Evolutionary conservation across 2,113 vertebrate genomes (phyloP), one percentile per base, ranked within the genome.

Genomic region (Psophia crepitans): DNA sequence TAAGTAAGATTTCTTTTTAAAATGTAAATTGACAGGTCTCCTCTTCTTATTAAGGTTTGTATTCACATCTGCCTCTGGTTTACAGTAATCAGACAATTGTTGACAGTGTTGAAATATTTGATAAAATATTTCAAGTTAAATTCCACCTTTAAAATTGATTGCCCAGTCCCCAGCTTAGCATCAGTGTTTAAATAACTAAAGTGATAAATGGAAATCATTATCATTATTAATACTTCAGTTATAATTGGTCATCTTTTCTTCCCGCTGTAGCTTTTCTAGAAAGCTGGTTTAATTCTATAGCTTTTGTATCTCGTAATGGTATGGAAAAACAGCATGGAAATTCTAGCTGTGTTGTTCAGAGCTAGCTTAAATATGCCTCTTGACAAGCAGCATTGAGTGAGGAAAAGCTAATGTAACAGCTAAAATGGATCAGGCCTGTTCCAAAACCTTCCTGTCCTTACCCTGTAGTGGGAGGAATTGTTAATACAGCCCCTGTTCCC

Each of bases 51-150:
- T n/a, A n/a, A n/a, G n/a, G n/a, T n/a, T n/a, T 86, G 2, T 73
- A 19, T 61, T 82, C 23, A 58, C 14, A 58, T 71, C 71, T 70
- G 4, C 24, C 8, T 19, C 27, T 41, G 46, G 26, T 58, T 85
- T 54, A 58, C 0, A 0, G 49, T 76, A 56, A 35, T 9, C 4
- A 11, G 37, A 8, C 9, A n/a, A 14, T 1, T 73, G 9, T 33
- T n/a, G 49, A 54, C 13, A 37, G 13, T 57, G 30, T 32, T 57
- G 41, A 89, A 53, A 35, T 61, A 28, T 75, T 84, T 66, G 32
- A 63, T 66, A 21, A 65, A 60, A 33, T 51, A 69, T 30, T 80
- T 80, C 26, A 68, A 39, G 3, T 78, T 53, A n/a, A 41, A 44
- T 61, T 63, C 53, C 4, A 57, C 18, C 8, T 85, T 88, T 44